Percentiles rank a stretch among this genome's conserved stretches.
phyloP scores from a whole-genome alignment of 2,888 invertebrate species.

The Cosmia trapezina region DNA sequence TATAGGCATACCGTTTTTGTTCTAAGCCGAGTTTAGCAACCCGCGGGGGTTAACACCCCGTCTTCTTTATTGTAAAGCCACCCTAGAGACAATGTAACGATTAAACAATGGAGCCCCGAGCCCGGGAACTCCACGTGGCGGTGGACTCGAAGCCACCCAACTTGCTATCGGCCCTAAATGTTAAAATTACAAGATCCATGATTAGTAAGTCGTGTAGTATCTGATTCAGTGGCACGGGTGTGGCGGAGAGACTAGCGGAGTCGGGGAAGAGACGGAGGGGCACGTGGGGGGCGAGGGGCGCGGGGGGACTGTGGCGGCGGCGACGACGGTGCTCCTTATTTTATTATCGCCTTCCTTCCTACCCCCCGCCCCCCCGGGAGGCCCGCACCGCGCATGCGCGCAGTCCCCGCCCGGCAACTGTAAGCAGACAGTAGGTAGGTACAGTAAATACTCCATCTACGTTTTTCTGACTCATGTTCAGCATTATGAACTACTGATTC shows the following conservation, averaged over 20 bases:
- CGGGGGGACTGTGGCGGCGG: conserved; percentile 54
- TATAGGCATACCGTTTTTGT: conserved; percentile 25
- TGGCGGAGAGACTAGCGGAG: conserved; percentile 48
- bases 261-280: conserved; percentile 6
- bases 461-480: conserved; percentile 64
- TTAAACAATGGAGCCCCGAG: conserved; percentile 48
- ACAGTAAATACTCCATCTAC: conserved; percentile 60
- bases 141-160: conserved; percentile 30
- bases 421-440: conserved; percentile 46
- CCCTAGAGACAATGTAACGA: conserved; percentile 49
- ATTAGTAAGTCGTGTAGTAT: conserved; percentile 66
- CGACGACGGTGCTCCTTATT: conserved; percentile 73
- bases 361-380: conserved; percentile 46
- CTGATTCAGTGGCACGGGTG: conserved; percentile 66
- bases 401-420: conserved; percentile 44
- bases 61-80: background rate
- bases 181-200: conserved; percentile 65
- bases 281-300: conserved; percentile 19
- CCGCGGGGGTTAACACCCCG: conserved; percentile 15
- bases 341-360: conserved; percentile 78
- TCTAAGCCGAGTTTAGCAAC: conserved; percentile 11
- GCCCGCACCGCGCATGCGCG: conserved; percentile 60
- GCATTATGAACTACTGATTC: conserved; percentile 66
- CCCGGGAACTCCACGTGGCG: conserved; percentile 15
- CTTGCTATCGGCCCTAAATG: conserved; percentile 51